Percentiles rank a stretch among this genome's conserved stretches.
Evolutionary conservation across 2,113 vertebrate genomes (phyloP).

Genomic region (Acrocephalus kingi): DNA sequence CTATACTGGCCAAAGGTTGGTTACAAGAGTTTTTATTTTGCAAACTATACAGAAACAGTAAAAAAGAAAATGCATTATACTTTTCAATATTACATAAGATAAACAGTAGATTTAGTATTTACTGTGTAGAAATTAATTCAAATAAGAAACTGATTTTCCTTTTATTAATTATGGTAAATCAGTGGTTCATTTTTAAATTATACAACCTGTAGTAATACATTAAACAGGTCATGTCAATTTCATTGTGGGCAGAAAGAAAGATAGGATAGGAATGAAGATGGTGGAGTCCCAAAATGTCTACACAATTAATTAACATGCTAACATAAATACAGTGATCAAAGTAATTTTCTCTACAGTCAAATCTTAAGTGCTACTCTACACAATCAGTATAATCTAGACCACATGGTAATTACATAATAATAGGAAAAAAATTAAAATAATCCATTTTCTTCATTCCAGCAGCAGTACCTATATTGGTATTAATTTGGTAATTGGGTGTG

Average conservation of each 20-base stretch:
- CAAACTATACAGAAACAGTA: constrained; percentile 96
- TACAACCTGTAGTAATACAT: constrained; percentile 43
- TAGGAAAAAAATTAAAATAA: constrained; percentile 70
- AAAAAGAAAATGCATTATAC: constrained; percentile 85
- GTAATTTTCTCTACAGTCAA: constrained; percentile 75
- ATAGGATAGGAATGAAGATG: constrained; percentile 60
- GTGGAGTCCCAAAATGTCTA: constrained; percentile 67
- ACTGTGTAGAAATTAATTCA: constrained; percentile 63
- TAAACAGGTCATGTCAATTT: constrained; percentile 46
- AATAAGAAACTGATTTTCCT: constrained; percentile 59
- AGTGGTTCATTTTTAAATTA: constrained; percentile 58
- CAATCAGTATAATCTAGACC: constrained; percentile 76
- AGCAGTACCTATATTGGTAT: constrained; percentile 72
- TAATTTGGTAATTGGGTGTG: constrained; percentile 74
- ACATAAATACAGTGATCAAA: constrained; percentile 79
- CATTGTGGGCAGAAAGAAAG: constrained; percentile 67
- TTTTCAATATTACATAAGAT: constrained; percentile 75
- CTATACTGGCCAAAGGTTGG: constrained; percentile 68
- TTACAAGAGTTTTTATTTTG: constrained; percentile 96
- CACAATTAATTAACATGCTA: constrained; percentile 82
- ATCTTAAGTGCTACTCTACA: constrained; percentile 77
- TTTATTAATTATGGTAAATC: constrained; percentile 58
- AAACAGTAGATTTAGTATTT: constrained; percentile 73
- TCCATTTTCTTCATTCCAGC: constrained; percentile 75
- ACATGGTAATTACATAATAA: constrained; percentile 76